These are phyloP conservation scores for Pectinophora gossypiella DNA, from an alignment of 1,140 invertebrate genomes.

Conservation along the genomic window DNA sequence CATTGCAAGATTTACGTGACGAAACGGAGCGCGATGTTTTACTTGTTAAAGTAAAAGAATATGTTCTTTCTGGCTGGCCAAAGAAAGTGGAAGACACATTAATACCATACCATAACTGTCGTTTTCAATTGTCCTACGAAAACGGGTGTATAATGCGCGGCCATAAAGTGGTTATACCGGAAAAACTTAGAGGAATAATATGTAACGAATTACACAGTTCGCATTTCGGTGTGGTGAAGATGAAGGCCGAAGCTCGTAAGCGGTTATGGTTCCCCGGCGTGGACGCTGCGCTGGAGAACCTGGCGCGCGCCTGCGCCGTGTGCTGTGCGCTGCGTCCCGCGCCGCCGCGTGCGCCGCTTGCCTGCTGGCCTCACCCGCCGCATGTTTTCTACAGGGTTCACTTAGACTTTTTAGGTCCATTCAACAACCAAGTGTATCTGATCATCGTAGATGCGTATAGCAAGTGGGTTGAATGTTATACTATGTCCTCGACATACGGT, in stretches of 20 bases:
- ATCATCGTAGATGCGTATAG: too few relatives aligned
- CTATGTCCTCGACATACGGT: too few relatives aligned
- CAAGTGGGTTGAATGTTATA: too few relatives aligned
- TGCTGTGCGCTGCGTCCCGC: too few relatives aligned
- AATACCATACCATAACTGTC: constrained; percentile 5
- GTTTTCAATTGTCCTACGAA: background rate
- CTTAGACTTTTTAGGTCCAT: too few relatives aligned
- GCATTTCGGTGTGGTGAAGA: too few relatives aligned
- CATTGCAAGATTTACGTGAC: background rate
- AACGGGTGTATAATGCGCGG: constrained; percentile 6
- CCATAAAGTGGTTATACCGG: constrained; percentile 4
- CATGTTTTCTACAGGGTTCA: too few relatives aligned
- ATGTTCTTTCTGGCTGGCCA: constrained; percentile 4
- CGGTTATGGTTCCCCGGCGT: constrained; percentile 65
- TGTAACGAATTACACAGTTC: constrained; percentile 40
- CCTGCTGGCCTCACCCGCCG: background rate
- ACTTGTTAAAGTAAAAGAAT: background rate
- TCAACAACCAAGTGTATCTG: too few relatives aligned
- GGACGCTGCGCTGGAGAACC: constrained; percentile 48
- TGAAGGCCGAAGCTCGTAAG: constrained; percentile 38
- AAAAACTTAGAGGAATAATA: background rate
- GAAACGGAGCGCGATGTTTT: background rate
- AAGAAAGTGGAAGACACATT: background rate
- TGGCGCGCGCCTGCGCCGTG: background rate
- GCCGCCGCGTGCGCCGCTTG: constrained; percentile 4